Conservation (phyloP, 1,140 invertebrate genomes). For the Meloidogyne chitwoodi region DNA sequence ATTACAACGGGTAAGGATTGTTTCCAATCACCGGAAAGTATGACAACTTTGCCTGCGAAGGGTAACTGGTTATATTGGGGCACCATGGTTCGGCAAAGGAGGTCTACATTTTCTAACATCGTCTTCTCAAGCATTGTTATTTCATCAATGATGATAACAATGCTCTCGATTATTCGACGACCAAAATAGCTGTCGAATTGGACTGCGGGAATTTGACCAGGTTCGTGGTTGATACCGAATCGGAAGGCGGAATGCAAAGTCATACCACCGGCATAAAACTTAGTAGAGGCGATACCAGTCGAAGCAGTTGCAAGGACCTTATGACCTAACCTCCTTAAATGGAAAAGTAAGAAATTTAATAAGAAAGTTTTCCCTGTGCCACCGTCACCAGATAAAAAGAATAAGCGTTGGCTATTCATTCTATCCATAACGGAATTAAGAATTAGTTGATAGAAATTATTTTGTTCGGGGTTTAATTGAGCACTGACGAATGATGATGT, state of each 20-base stretch:
- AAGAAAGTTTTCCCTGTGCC: slow-evolving; percentile 2
- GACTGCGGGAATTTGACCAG: not conserved
- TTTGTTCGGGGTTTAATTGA: not conserved
- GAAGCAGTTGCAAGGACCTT: slow-evolving; percentile 7
- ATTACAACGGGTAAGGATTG: too few relatives aligned
- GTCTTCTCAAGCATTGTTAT: too few relatives aligned
- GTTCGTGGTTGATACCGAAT: not conserved
- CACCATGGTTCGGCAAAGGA: slow-evolving; percentile 1
- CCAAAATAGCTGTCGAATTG: slow-evolving; percentile 13
- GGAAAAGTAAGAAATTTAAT: not conserved
- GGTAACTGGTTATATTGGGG: not conserved
- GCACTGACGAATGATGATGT: not conserved
- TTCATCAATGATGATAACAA: slow-evolving; percentile 24
- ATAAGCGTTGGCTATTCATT: too few relatives aligned
- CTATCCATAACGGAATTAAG: not conserved
- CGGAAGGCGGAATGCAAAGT: slow-evolving; percentile 10
- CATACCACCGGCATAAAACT: not conserved
- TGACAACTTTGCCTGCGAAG: slow-evolving; percentile 23
- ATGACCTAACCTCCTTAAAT: not conserved
- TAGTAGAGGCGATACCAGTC: slow-evolving; percentile 12
- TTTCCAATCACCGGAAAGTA: too few relatives aligned
- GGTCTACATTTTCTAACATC: slow-evolving; percentile 14
- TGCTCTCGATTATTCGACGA: not conserved
- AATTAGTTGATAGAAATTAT: not conserved
- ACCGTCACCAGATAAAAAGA: too few relatives aligned